phyloP scores from a whole-genome alignment of 53 echinoderm and acorn worm species.

The Patiria pectinifera region DNA sequence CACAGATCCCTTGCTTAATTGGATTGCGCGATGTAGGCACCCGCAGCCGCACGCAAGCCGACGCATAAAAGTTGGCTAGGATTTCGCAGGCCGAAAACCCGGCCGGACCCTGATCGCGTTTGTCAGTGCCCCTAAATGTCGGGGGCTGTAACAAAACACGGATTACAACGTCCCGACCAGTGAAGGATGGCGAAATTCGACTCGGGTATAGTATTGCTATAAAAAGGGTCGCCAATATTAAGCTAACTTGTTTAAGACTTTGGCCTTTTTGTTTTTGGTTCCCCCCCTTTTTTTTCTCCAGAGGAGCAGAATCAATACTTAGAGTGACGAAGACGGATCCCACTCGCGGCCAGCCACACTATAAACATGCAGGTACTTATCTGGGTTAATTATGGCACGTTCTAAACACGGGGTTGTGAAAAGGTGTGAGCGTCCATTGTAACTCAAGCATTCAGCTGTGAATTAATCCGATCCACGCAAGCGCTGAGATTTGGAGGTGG shows the following conservation, averaged over 20 bases:
- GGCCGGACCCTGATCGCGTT: constrained; percentile 15
- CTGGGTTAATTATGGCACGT: neutral
- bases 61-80: neutral
- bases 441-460: neutral
- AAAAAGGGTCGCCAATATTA: neutral
- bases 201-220: constrained; percentile 22
- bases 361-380: neutral
- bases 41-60: neutral
- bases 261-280: neutral
- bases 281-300: too few species aligned
- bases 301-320: constrained; percentile 7
- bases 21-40: constrained; percentile 21
- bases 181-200: constrained; percentile 16
- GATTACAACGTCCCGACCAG: neutral
- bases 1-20: neutral
- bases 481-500: neutral
- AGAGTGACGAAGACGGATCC: constrained; percentile 19
- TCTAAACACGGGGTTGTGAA: neutral
- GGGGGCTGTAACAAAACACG: constrained; percentile 14
- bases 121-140: constrained; percentile 37
- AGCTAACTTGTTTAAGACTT: neutral
- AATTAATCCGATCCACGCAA: neutral
- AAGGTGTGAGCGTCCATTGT: neutral
- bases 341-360: neutral
- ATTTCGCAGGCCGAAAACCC: neutral